Percentiles rank a stretch among this genome's conserved stretches.
Evolutionary conservation across 2,888 invertebrate genomes (phyloP).

Genomic region (Chalcis sispes): DNA sequence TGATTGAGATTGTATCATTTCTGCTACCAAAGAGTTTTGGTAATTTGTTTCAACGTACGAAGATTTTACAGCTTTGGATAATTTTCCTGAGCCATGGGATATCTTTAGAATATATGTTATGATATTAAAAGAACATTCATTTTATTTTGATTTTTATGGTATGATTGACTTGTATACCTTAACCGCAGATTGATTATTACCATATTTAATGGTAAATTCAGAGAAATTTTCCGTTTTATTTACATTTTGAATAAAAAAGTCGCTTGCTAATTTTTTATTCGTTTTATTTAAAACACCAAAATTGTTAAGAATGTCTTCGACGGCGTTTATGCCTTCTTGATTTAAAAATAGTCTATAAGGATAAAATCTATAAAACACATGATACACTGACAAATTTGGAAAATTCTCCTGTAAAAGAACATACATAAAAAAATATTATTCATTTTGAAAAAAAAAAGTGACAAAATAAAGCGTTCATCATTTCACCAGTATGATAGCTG

Average conservation of each 20-base stretch:
- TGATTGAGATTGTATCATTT: slow-evolving; percentile 87
- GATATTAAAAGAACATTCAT: slow-evolving; percentile 12
- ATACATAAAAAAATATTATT: background rate
- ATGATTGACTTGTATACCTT: slow-evolving; percentile 8
- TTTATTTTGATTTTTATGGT: background rate
- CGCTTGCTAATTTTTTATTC: background rate
- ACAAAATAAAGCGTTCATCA: too few relatives aligned
- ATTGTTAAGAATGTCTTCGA: slow-evolving; percentile 83
- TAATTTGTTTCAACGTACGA: slow-evolving; percentile 84
- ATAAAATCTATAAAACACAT: slow-evolving; percentile 87
- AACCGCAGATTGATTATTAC: slow-evolving; percentile 66
- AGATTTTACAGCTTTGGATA: slow-evolving; percentile 52
- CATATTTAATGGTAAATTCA: slow-evolving; percentile 76
- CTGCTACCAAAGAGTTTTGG: slow-evolving; percentile 86
- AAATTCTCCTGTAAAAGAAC: slow-evolving; percentile 81
- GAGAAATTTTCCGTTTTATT: slow-evolving; percentile 72
- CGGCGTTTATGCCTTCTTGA: slow-evolving; percentile 85
- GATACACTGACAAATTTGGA: slow-evolving; percentile 82
- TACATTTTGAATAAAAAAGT: slow-evolving; percentile 60
- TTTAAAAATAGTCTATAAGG: slow-evolving; percentile 88
- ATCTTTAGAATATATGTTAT: slow-evolving; percentile 65
- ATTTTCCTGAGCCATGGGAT: slow-evolving; percentile 64
- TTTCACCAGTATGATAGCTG: slow-evolving; percentile 82
- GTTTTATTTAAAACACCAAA: slow-evolving; percentile 76
- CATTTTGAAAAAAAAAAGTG: background rate